Evolutionary conservation across 1,140 invertebrate species (phyloP).

Genomic region (Drosophila repleta): DNA sequence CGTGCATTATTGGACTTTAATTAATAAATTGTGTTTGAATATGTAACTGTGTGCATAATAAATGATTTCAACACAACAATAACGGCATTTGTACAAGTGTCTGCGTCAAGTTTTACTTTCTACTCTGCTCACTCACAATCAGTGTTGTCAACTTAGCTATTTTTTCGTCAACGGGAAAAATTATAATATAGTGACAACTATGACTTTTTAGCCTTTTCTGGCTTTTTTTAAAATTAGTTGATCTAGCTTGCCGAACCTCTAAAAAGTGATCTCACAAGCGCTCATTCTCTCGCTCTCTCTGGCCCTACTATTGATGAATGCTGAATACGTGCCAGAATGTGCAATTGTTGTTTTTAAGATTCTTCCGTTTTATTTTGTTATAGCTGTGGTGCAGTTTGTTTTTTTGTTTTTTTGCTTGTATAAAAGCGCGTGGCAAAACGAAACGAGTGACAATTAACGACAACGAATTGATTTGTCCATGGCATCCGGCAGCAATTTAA

Average conservation of each 20-base stretch:
- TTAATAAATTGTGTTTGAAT: slow-evolving; percentile 4
- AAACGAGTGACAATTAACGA: slow-evolving; percentile 36
- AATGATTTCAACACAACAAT: slow-evolving; percentile 9
- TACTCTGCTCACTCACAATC: background rate
- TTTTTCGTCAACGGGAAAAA: too few species aligned
- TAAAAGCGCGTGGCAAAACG: slow-evolving; percentile 29
- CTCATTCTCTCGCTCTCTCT: slow-evolving; percentile 2
- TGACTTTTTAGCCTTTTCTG: too few species aligned
- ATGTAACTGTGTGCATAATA: slow-evolving; percentile 1
- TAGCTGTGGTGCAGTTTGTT: slow-evolving; percentile 20
- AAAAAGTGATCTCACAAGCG: too few species aligned
- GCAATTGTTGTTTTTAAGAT: slow-evolving; percentile 12
- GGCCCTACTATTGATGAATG: slow-evolving; percentile 12
- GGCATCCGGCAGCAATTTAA: slow-evolving; percentile 31
- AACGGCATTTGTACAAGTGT: slow-evolving; percentile 11
- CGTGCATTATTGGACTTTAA: slow-evolving; percentile 18
- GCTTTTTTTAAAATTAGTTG: too few species aligned
- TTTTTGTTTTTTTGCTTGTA: too few species aligned
- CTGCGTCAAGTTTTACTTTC: slow-evolving; percentile 21
- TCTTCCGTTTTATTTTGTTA: background rate
- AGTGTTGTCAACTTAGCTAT: too few species aligned
- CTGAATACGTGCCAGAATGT: slow-evolving; percentile 40
- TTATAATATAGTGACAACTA: too few species aligned
- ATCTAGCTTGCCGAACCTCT: too few species aligned
- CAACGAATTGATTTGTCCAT: slow-evolving; percentile 37